Conservation (phyloP, 1,140 invertebrate species). For the Globodera ellingtonae region DNA sequence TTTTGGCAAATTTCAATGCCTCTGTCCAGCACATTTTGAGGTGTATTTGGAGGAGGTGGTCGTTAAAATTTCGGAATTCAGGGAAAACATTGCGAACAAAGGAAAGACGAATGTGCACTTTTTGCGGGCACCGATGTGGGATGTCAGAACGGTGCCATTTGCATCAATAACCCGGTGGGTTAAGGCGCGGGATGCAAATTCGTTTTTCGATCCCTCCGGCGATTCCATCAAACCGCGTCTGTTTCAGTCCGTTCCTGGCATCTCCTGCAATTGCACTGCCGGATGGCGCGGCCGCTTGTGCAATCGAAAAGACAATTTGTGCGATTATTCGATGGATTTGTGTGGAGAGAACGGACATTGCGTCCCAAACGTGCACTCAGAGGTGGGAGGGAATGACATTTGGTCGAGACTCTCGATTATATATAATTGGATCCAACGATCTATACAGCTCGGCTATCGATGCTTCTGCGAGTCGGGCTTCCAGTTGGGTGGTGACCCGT, state of each 20-base stretch:
- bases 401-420: constrained; percentile 26
- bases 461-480: constrained; percentile 62
- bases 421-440: neutral
- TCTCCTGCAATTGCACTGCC: constrained; percentile 53
- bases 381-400: constrained; percentile 5
- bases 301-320: constrained; percentile 45
- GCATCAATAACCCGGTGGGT: constrained; percentile 63
- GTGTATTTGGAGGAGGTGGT: constrained; percentile 60
- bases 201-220: neutral
- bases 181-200: neutral
- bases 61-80: constrained; percentile 14
- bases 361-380: constrained; percentile 21
- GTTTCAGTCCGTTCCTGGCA: constrained; percentile 24
- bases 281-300: constrained; percentile 59
- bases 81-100: constrained; percentile 51
- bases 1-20: constrained; percentile 71
- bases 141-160: constrained; percentile 67
- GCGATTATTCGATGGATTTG: constrained; percentile 41
- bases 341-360: constrained; percentile 63
- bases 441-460: constrained; percentile 36
- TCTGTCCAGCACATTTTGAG: constrained; percentile 79
- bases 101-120: constrained; percentile 58
- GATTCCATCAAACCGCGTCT: neutral
- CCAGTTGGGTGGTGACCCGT: constrained; percentile 44
- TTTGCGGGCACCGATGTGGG: constrained; percentile 65